These are phyloP conservation scores for Boulengeromyrus knoepffleri DNA, from an alignment of 2,113 vertebrate genomes.

Conservation along the genomic window DNA sequence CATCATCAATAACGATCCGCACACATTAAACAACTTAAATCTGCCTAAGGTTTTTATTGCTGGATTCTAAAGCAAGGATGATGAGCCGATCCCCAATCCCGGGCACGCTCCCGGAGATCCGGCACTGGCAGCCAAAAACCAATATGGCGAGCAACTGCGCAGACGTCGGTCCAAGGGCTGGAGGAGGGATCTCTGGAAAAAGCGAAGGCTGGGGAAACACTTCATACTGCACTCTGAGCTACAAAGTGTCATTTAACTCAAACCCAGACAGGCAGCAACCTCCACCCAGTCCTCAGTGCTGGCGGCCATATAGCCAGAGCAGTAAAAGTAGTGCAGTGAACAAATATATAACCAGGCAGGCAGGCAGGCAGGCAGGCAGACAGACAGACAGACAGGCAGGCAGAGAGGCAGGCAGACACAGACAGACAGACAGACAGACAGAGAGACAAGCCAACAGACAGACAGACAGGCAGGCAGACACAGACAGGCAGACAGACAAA, in stretches of 20 bases:
- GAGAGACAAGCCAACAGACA: neutral
- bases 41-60: neutral
- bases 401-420: neutral
- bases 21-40: constrained; percentile 12
- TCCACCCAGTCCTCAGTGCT: neutral
- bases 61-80: neutral
- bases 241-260: neutral
- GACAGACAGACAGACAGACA: too few species aligned
- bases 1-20: constrained; percentile 44
- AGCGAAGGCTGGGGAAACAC: neutral
- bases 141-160: neutral
- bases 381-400: fast-evolving
- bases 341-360: neutral
- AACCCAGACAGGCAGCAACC: neutral
- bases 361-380: neutral
- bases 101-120: neutral
- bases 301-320: neutral
- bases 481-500: neutral
- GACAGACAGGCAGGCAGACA: neutral
- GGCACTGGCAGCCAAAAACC: neutral
- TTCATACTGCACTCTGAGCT: neutral
- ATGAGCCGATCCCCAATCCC: neutral
- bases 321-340: neutral
- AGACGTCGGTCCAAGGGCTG: neutral
- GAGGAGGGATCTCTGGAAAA: neutral